Evolutionary conservation across 1,140 invertebrate species (phyloP), one percentile per base, ranked within the genome.

Genomic region (Aphelenchoides avenae): DNA sequence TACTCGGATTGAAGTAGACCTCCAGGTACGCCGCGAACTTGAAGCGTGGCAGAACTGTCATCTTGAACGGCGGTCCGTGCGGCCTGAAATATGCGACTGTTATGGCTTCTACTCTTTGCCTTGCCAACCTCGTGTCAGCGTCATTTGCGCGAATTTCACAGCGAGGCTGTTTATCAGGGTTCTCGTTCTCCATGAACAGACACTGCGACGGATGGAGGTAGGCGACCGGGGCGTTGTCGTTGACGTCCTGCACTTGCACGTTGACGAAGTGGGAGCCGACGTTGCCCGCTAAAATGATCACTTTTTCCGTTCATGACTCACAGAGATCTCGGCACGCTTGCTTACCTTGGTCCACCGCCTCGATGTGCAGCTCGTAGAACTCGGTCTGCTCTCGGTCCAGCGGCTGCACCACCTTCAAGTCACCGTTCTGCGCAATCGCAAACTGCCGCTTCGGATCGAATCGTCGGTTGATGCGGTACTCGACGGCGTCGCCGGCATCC

Each of bases 401-500:
- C 0, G 31, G 20, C 11, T 75, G 56, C 7, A 69, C 72, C 3
- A 75, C 70, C 30, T 54, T 43, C 9, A 75, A 58, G 4, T 58
- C 68, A 15, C 73, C 73, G 49, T 76, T 71, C 49, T 77, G 75
- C 50, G 75, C 72, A 29, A 75, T 75, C 5, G 66, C 64, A 59
- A 75, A 75, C 44, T 75, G 73, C n/a, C 73, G 57, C 50, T 75
- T 77, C 20, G 75, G 75, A 48, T 75, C 73, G 2, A 69, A 70
- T 57, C 73, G 56, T 6, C 75, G 73, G 39, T 69, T 68, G 52
- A 75, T 75, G 44, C 75, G 75, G 53, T 75, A 75, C n/a, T n/a
- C n/a, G n/a, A n/a, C n/a, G n/a, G n/a, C n/a, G n/a, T n/a, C n/a
- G n/a, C n/a, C n/a, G n/a, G n/a, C n/a, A n/a, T n/a, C n/a, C n/a